Conservation (phyloP, 2,888 invertebrate genomes). For the Tachina fera region DNA sequence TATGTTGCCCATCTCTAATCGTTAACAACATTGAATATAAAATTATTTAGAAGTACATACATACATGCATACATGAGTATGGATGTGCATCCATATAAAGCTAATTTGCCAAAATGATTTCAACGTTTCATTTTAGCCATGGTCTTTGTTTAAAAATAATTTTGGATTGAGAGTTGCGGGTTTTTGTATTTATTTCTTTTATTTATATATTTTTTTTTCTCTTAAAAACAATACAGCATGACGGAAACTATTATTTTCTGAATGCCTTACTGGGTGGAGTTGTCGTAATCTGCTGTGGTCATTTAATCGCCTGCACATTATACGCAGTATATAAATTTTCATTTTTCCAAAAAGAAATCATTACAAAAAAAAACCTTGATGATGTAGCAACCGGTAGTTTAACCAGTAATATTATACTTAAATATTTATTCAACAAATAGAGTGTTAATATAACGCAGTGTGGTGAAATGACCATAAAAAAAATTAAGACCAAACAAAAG, state of each 20-base stretch:
- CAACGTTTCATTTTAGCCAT: constrained; percentile 23
- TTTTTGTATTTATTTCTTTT: not conserved
- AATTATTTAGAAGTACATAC: constrained; percentile 22
- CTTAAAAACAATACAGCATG: constrained; percentile 34
- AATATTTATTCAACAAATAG: constrained; percentile 9
- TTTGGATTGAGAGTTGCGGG: constrained; percentile 42
- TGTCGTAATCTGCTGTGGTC: constrained; percentile 35
- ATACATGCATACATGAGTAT: not conserved
- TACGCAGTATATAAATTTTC: constrained; percentile 38
- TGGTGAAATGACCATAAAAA: constrained; percentile 1
- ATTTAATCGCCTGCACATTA: constrained; percentile 42
- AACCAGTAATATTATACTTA: constrained; percentile 22
- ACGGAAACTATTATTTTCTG: constrained; percentile 62
- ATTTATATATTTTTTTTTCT: not conserved
- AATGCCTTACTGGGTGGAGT: constrained; percentile 47
- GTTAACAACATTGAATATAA: constrained; percentile 3
- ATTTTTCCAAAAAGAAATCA: constrained; percentile 22
- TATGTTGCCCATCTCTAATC: not conserved
- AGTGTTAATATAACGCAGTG: not conserved
- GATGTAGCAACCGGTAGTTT: constrained; percentile 1
- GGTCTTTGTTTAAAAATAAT: constrained; percentile 31
- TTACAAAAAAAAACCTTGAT: constrained; percentile 30
- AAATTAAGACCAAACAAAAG: constrained; percentile 2
- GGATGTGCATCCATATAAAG: not conserved
- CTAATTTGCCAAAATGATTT: constrained; percentile 46